phyloP scores from a whole-genome alignment of 2,113 vertebrate species.

The Ammodramus savannarum region DNA sequence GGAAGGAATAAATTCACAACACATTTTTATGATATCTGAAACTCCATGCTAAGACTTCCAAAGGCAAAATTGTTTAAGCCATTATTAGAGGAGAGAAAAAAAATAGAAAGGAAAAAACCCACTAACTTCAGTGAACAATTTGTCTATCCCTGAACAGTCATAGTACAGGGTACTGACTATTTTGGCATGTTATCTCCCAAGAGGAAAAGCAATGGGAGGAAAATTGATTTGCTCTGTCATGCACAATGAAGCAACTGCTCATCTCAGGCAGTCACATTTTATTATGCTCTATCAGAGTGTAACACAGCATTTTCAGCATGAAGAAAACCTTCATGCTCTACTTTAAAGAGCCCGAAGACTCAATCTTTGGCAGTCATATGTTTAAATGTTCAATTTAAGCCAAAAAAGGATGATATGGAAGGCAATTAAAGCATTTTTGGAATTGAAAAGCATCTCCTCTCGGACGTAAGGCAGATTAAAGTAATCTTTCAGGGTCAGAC shows the following conservation, averaged over 20 bases:
- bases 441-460: neutral
- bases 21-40: neutral
- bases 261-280: slow-evolving; percentile 25
- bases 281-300: neutral
- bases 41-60: neutral
- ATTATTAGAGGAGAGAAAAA: neutral
- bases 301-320: neutral
- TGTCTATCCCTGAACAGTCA: neutral
- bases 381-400: neutral
- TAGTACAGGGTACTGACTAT: neutral
- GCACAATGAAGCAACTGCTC: slow-evolving; percentile 29
- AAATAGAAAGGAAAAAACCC: accelerated
- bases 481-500: neutral
- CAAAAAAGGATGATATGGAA: neutral
- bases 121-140: neutral
- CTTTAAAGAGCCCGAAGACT: neutral
- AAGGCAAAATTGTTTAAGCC: neutral
- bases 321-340: neutral
- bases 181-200: slow-evolving; percentile 15
- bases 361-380: neutral
- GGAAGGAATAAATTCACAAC: neutral
- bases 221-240: slow-evolving; percentile 52
- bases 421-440: neutral
- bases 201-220: slow-evolving; percentile 37
- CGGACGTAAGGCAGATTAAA: neutral